Evolutionary conservation across 2,888 invertebrate species (phyloP), one percentile per base, ranked within the genome.

Genomic region (Plebejus argus): DNA sequence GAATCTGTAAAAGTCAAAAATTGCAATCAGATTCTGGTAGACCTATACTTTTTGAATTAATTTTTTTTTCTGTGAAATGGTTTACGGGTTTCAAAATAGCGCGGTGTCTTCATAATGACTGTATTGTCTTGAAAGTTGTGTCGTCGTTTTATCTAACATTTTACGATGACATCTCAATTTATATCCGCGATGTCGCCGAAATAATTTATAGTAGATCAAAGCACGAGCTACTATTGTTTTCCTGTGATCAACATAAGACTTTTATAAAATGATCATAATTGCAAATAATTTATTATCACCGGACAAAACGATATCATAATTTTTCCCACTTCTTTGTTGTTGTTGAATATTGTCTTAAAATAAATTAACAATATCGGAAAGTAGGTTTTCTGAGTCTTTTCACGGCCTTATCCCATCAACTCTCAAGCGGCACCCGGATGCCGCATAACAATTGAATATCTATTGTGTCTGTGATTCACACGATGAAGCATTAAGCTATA

Each of bases 141-240:
- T 80, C 79, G 78, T 82, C 81, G 77, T 81, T 77, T 76, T 77
- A 81, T 79, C 78, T 78, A 78, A 77, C 74, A 72, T 79, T 79
- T 78, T 79, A 74, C 53, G 74, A 74, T 53, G 74, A 78, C 77
- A 79, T 76, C 79, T 79, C 78, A 76, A 79, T 82, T 79, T 78
- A 58, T 78, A 76, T 71, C 77, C 49, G 78, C 77, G 76, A 76
- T 78, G 79, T 70, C 70, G 78, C 78, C 79, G 78, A 80, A 79
- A 78, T 78, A 76, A 61, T 78, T 70, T 77, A 82, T 81, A 82
- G 81, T 76, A 58, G 61, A 78, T 78, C 79, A 75, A 56, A 78
- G 77, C 79, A 80, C 80, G 80, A 76, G 81, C 78, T 76, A 82
- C 81, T 82, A 83, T 83, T 81, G 78, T 79, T 80, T 81, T 83